phyloP scores from a whole-genome alignment of 2,113 vertebrate genomes.

The Chionomys nivalis region DNA sequence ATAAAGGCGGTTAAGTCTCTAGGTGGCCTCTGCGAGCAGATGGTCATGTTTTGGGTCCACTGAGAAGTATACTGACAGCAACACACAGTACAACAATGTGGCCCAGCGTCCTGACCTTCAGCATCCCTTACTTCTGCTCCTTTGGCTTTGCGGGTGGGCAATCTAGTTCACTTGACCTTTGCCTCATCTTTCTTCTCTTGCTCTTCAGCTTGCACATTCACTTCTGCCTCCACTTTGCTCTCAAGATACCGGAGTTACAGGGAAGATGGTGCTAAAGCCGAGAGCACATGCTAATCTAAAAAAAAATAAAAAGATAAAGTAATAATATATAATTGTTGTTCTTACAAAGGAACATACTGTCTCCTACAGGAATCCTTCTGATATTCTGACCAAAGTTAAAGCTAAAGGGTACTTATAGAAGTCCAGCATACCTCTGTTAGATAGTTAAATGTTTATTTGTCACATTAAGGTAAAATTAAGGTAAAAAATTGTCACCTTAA shows the following conservation, averaged over 20 bases:
- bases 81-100: too few relatives aligned
- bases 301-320: not conserved
- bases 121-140: not conserved
- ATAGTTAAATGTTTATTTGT: not conserved
- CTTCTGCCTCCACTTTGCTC: not conserved
- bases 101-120: not conserved
- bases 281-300: not conserved
- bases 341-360: not conserved
- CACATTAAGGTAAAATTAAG: not conserved
- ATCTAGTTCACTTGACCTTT: too few relatives aligned
- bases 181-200: not conserved
- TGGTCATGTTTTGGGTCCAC: not conserved
- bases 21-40: not conserved
- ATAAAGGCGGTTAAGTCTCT: not conserved
- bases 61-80: not conserved
- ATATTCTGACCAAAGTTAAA: not conserved
- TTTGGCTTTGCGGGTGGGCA: not conserved
- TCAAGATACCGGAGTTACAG: not conserved
- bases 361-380: not conserved
- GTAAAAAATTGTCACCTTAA: too few relatives aligned
- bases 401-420: not conserved
- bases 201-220: not conserved
- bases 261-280: rapidly evolving
- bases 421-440: not conserved
- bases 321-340: not conserved